A percentile compares a stretch with the other conserved stretches of the same genome.
Conservation (phyloP, 1,140 invertebrate genomes). For the Babylonia areolata region DNA sequence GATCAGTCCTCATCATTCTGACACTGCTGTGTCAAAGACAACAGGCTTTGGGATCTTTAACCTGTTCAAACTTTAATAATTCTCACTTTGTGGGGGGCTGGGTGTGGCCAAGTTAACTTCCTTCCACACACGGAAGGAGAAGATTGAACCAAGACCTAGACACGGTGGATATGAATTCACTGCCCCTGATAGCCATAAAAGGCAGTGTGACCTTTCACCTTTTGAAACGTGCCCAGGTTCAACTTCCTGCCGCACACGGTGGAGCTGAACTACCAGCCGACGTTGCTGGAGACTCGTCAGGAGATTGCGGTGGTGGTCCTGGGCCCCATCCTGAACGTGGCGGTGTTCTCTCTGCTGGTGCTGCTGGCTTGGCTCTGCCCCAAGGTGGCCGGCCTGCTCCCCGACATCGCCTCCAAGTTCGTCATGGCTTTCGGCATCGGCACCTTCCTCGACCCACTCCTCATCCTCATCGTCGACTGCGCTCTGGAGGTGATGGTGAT, state of each 20-base stretch:
- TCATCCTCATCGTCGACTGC: constrained; percentile 67
- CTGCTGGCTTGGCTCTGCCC: constrained; percentile 60
- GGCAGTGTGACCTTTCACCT: too few relatives aligned
- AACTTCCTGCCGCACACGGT: constrained; percentile 72
- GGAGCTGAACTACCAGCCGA: constrained; percentile 71
- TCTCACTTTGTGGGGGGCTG: too few relatives aligned
- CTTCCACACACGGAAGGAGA: too few relatives aligned
- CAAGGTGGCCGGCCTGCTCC: constrained; percentile 63
- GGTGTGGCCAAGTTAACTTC: too few relatives aligned
- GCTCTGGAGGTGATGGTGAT: constrained; percentile 42
- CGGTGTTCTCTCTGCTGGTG: constrained; percentile 64
- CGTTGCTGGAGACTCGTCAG: constrained; percentile 63
- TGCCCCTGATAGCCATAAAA: too few relatives aligned
- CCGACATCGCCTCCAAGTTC: constrained; percentile 72
- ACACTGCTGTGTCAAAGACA: too few relatives aligned
- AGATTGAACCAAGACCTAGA: too few relatives aligned
- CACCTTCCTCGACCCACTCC: constrained; percentile 67
- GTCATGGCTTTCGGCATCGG: constrained; percentile 66
- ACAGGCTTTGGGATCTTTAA: too few relatives aligned
- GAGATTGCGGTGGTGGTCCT: constrained; percentile 70
- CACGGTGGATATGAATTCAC: too few relatives aligned
- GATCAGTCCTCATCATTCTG: too few relatives aligned
- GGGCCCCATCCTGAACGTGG: constrained; percentile 67
- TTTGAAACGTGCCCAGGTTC: too few relatives aligned
- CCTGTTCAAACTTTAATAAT: too few relatives aligned